These are phyloP conservation scores for Eilema depressum DNA, from an alignment of 2,888 invertebrate species.

Conservation along the genomic window DNA sequence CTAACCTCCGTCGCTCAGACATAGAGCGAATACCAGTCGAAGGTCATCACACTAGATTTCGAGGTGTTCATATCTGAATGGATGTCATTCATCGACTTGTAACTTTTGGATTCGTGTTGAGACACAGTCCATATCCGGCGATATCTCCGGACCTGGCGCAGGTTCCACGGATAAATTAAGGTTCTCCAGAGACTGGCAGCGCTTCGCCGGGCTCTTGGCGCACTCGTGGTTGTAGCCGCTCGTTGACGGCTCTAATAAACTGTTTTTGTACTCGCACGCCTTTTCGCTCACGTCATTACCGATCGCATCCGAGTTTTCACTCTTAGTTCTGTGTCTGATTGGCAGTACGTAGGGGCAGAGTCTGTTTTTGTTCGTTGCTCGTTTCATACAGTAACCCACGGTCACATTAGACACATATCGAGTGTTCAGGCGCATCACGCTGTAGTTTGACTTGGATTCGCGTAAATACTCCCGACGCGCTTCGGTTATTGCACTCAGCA, in stretches of 20 bases:
- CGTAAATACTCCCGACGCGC: constrained; percentile 86
- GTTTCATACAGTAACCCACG: constrained; percentile 87
- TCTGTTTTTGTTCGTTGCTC: constrained; percentile 84
- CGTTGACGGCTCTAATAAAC: constrained; percentile 77
- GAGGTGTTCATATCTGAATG: constrained; percentile 42
- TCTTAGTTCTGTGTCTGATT: constrained; percentile 87
- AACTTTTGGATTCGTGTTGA: constrained; percentile 88
- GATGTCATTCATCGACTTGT: constrained; percentile 87
- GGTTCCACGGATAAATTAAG: constrained; percentile 79
- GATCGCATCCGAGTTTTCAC: constrained; percentile 87
- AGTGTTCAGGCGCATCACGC: constrained; percentile 86
- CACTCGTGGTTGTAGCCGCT: constrained; percentile 70
- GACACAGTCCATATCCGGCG: constrained; percentile 88
- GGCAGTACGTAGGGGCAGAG: constrained; percentile 87
- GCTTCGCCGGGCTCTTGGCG: constrained; percentile 79
- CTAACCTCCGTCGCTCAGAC: constrained; percentile 52
- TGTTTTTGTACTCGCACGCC: constrained; percentile 70
- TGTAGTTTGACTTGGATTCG: constrained; percentile 81
- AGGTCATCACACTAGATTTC: constrained; percentile 55
- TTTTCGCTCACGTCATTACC: constrained; percentile 71
- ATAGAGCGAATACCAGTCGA: constrained; percentile 51
- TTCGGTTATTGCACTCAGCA: constrained; percentile 87
- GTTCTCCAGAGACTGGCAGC: constrained; percentile 88
- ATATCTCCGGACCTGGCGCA: constrained; percentile 65
- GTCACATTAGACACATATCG: constrained; percentile 89